A percentile compares a stretch with the other conserved stretches of the same genome.
Conservation (phyloP, 2,113 vertebrate species). For the Emydura subglobosa region DNA sequence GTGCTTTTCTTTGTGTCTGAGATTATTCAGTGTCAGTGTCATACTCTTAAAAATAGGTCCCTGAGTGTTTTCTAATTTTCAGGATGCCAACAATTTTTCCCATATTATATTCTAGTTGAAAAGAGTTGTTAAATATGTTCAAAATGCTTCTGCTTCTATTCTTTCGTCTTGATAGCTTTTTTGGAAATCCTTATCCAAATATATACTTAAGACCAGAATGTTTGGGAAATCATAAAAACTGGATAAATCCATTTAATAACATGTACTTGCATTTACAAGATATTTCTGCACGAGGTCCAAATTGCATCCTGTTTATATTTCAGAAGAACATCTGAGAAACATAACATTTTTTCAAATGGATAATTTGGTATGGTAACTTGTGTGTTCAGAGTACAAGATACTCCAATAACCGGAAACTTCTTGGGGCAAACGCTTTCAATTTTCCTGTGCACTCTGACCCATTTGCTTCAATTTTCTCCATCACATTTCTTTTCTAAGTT, state of each 20-base stretch:
- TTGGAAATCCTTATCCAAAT: background rate
- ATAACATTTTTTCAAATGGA: background rate
- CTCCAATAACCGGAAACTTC: background rate
- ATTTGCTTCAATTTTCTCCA: background rate
- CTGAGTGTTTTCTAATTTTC: background rate
- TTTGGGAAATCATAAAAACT: fast-evolving
- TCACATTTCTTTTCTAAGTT: background rate
- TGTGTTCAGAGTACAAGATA: background rate
- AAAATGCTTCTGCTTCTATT: background rate
- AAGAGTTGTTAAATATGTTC: background rate
- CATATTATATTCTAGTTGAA: background rate
- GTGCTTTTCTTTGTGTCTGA: background rate
- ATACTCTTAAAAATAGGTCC: background rate
- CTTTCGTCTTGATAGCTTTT: background rate
- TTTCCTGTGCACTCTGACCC: background rate
- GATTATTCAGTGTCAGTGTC: background rate
- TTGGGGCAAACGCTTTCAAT: background rate
- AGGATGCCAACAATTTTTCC: background rate
- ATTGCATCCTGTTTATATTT: background rate
- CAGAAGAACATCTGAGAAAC: background rate
- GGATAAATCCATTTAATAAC: background rate
- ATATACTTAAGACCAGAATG: background rate
- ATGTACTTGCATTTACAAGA: background rate
- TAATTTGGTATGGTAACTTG: background rate
- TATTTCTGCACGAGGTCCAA: background rate